phyloP scores from a whole-genome alignment of 1,140 invertebrate species.

The Conus ventricosus region DNA sequence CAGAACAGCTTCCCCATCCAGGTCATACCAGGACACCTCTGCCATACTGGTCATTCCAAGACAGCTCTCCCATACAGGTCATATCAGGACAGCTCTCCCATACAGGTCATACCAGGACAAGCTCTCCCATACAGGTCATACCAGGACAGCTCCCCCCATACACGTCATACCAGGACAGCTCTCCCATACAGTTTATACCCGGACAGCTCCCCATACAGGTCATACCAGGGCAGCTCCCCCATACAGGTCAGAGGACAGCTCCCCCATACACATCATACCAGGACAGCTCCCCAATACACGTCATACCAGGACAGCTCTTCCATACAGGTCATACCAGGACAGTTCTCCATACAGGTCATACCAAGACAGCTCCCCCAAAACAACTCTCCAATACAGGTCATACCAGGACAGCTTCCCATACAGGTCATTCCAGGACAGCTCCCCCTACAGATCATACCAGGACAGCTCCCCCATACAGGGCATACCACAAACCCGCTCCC shows the following conservation, averaged over 20 bases:
- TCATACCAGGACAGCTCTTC: conserved; percentile 81
- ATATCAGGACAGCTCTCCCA: conserved; percentile 79
- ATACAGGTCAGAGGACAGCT: conserved; percentile 92
- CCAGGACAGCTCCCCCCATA: too few relatives aligned
- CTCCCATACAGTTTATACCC: conserved; percentile 95
- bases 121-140: conserved; percentile 91
- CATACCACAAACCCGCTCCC: conserved; percentile 74
- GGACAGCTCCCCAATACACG: conserved; percentile 85
- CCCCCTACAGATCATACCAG: too few relatives aligned
- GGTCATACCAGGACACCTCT: too few relatives aligned
- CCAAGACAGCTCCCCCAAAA: conserved; percentile 80
- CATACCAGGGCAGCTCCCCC: conserved; percentile 79
- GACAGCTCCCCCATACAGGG: conserved; percentile 85
- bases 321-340: conserved; percentile 84
- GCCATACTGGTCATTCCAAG: not conserved
- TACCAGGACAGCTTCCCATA: conserved; percentile 81
- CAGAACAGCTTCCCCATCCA: conserved; percentile 85
- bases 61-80: conserved; percentile 89
- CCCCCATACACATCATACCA: too few relatives aligned
- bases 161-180: not conserved
- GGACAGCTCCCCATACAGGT: too few relatives aligned
- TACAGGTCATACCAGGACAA: conserved; percentile 83
- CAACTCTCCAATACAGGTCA: conserved; percentile 93
- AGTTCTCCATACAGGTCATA: conserved; percentile 89
- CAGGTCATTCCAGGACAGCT: too few relatives aligned